Conservation (phyloP, 2,888 invertebrate genomes). For the Syritta pipiens region DNA sequence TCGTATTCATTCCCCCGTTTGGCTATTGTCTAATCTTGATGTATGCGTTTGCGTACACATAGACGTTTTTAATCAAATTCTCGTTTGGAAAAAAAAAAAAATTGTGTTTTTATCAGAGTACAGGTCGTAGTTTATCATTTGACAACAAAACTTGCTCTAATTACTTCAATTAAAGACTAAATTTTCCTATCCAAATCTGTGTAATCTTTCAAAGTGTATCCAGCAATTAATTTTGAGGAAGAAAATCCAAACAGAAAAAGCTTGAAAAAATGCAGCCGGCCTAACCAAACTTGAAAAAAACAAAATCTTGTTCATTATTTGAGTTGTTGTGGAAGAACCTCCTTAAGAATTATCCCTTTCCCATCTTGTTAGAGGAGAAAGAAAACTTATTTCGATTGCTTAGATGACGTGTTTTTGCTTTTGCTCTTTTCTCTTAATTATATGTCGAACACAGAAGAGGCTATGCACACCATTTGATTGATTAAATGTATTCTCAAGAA, state of each 20-base stretch:
- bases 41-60: constrained; percentile 31
- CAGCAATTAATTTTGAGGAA: too few relatives aligned
- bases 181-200: too few relatives aligned
- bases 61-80: constrained; percentile 33
- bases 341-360: too few relatives aligned
- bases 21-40: constrained; percentile 58
- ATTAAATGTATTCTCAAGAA: constrained; percentile 24
- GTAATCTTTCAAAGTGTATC: too few relatives aligned
- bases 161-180: constrained; percentile 35
- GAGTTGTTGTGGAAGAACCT: too few relatives aligned
- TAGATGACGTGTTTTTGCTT: not conserved
- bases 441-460: constrained; percentile 11
- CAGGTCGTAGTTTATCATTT: constrained; percentile 29
- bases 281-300: too few relatives aligned
- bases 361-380: too few relatives aligned
- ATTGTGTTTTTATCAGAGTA: constrained; percentile 35
- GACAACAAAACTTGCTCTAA: constrained; percentile 28
- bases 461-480: constrained; percentile 16
- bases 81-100: constrained; percentile 36
- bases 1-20: constrained; percentile 48
- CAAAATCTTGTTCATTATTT: too few relatives aligned
- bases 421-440: not conserved
- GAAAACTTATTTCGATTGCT: not conserved
- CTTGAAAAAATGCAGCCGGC: too few relatives aligned
- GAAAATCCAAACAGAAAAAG: too few relatives aligned